These are phyloP conservation scores for Xiphorhynchus elegans DNA, from an alignment of 2,113 vertebrate genomes.

Conservation along the genomic window DNA sequence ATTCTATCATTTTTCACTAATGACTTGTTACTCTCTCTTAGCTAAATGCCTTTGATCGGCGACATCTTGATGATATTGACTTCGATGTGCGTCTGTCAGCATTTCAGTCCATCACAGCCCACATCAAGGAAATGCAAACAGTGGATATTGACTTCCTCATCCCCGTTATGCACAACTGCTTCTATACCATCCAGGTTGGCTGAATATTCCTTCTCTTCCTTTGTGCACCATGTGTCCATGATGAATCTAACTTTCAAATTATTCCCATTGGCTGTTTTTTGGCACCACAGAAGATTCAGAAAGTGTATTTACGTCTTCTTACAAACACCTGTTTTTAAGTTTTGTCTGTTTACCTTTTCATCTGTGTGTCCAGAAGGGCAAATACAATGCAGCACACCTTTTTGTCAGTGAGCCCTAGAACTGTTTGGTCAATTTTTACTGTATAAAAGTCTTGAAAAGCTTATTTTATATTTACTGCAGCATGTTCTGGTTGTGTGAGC, in stretches of 20 bases:
- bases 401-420: not conserved
- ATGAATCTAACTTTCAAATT: not conserved
- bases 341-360: not conserved
- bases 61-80: constrained; percentile 92
- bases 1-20: not conserved
- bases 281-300: not conserved
- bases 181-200: constrained; percentile 91
- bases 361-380: not conserved
- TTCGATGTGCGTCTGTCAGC: constrained; percentile 89
- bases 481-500: not conserved
- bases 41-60: constrained; percentile 92
- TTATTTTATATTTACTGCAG: not conserved
- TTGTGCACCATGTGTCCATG: not conserved
- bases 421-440: not conserved
- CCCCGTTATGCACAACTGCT: constrained; percentile 90
- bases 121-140: constrained; percentile 82
- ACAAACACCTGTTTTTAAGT: not conserved
- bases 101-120: constrained; percentile 83
- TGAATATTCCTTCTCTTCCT: not conserved
- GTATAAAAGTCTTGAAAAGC: not conserved
- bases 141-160: constrained; percentile 86
- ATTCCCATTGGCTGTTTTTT: not conserved
- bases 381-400: not conserved
- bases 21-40: constrained; percentile 36
- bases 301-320: not conserved